A percentile compares a stretch with the other conserved stretches of the same genome.
Evolutionary conservation across 1,140 invertebrate genomes (phyloP).

Genomic region (Calephelis nemesis): DNA sequence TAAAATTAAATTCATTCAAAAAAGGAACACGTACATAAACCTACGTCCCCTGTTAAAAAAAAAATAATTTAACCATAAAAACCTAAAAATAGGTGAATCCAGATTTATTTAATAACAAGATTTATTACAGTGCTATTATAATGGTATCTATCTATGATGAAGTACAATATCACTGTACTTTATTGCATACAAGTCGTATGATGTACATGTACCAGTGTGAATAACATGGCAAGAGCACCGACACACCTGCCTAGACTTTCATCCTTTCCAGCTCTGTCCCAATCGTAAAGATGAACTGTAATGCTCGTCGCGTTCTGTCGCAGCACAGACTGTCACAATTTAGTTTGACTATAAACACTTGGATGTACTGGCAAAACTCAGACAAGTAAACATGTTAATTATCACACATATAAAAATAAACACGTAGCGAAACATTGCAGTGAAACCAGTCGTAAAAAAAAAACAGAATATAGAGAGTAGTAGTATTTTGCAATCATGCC

Average conservation of each 20-base stretch:
- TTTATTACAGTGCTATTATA: not conserved
- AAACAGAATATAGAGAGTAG: not conserved
- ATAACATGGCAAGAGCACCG: constrained; percentile 13
- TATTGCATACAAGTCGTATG: constrained; percentile 5
- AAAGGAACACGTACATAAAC: too few species aligned
- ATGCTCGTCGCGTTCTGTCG: constrained; percentile 46
- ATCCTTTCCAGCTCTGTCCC: constrained; percentile 88
- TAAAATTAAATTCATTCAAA: too few species aligned
- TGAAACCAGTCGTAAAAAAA: not conserved
- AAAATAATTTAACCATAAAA: not conserved
- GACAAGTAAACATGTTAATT: constrained; percentile 19
- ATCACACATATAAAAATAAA: constrained; percentile 31
- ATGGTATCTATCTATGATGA: not conserved
- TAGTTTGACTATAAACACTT: constrained; percentile 39
- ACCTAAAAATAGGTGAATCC: not conserved
- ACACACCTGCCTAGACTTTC: constrained; percentile 89
- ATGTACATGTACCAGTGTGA: constrained; percentile 1
- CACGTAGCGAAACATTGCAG: not conserved
- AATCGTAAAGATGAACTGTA: constrained; percentile 82
- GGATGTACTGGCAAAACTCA: constrained; percentile 10
- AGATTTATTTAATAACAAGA: not conserved
- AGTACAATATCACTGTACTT: not conserved
- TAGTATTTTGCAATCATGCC: not conserved
- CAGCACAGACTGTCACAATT: constrained; percentile 70
- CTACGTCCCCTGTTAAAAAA: too few species aligned